Base-by-base conservation (phyloP, 2,888 invertebrate genomes). In the Eupeodes latifasciatus region DNA sequence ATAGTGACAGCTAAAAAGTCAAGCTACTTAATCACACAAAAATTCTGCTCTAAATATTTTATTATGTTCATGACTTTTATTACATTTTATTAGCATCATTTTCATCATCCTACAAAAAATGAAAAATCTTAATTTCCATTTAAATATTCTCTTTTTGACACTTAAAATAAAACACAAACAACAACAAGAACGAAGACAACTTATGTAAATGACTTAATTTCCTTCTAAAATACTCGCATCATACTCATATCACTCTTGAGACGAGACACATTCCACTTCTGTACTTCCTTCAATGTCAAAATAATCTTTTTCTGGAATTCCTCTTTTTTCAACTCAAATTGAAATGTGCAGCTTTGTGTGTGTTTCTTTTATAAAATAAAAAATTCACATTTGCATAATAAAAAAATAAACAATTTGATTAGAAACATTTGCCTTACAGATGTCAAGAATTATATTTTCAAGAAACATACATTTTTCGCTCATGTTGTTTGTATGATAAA, bases 391-490 rank as follows among this genome's bases (percentile, higher is more conserved):
- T 82, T 79, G 71, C 86, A 86, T 86, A 27, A 27, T 27, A 27
- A 27, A 27, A 27, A 27, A 27, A 27, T 27, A 75, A 16, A 14
- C 82, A 82, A 75, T 71, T 82, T 76, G 86, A 86, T 86, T 86
- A 86, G 86, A 82, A 82, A 82, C 86, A 86, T 79, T 86, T 86
- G 86, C 76, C 82, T 34, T 27, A 19, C 82, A 86, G 75, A 82
- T 82, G 82, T 9, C 40, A 27, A 34, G 14, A 9, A 59, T 16
- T n/a, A 7, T 59, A 75, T 27, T 57, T 27, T 53, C 10, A 61
- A 61, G 19, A 0, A 9, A 9, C 40, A 40, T 40, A 9, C 40
- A 40, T 27, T 57, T 4, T 11, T 14, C 34, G 14, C 11, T 40
- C 11, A 34, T 47, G 4, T 9, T 11, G 34, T 34, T 59, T 6